Conservation (phyloP, 2,113 vertebrate genomes). For the Gorsachius goisagi region DNA sequence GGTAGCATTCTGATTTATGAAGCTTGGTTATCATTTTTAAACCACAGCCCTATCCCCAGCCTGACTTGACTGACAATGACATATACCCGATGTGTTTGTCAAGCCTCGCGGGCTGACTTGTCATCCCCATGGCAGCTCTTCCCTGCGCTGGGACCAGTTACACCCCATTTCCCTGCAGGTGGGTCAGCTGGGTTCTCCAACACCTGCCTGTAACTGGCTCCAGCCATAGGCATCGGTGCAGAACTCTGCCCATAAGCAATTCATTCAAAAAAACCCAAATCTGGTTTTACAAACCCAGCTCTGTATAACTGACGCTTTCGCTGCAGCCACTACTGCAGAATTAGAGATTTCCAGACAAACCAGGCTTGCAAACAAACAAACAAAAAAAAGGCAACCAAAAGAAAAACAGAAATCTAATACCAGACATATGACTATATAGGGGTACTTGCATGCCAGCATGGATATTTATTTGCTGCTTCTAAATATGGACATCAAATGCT, state of each 20-base stretch:
- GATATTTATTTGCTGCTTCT: neutral
- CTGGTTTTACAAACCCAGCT: neutral
- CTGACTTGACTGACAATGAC: constrained; percentile 49
- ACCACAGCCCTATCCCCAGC: neutral
- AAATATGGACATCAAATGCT: neutral
- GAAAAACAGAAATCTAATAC: neutral
- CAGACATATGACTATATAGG: neutral
- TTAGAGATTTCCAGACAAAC: neutral
- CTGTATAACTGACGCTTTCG: neutral
- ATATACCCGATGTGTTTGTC: neutral
- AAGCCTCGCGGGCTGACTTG: neutral
- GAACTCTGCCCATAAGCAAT: neutral
- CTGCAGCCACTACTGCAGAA: neutral
- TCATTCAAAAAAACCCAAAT: neutral
- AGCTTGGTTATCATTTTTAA: constrained; percentile 59
- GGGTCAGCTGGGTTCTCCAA: neutral
- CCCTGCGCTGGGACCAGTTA: neutral
- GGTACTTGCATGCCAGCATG: neutral
- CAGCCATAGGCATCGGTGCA: neutral
- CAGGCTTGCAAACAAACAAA: neutral
- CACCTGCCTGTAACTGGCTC: neutral
- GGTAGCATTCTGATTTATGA: constrained; percentile 63
- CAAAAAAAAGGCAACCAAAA: neutral
- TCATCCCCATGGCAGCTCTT: rapidly evolving
- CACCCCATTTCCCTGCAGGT: neutral